These are phyloP conservation scores for Tachina fera DNA, from an alignment of 2,888 invertebrate genomes.

Conservation along the genomic window DNA sequence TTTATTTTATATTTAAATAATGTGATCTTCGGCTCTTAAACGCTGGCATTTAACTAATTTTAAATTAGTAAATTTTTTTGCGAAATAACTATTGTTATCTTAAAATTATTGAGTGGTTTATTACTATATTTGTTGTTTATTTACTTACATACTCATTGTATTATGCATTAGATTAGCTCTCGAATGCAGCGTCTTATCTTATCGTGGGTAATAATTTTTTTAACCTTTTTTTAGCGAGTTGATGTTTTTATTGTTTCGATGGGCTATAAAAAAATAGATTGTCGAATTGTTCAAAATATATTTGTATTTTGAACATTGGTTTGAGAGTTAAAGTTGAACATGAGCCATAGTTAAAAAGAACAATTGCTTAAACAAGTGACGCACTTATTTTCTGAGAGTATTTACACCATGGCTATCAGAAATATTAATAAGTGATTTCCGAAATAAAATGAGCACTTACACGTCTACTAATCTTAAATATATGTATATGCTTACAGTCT, in stretches of 20 bases:
- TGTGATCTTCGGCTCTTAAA: not conserved
- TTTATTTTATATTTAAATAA: not conserved
- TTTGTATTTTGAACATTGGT: no score
- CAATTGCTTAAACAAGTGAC: no score
- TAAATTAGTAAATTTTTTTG: not conserved
- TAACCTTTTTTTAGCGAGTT: not conserved
- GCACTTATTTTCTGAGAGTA: no score
- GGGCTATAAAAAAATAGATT: no score
- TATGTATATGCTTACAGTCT: no score
- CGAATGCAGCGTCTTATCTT: not conserved
- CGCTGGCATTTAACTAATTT: conserved; percentile 32
- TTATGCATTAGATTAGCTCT: not conserved
- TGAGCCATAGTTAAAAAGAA: no score
- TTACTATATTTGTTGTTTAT: conserved; percentile 1
- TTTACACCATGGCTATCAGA: no score
- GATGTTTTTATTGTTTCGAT: not conserved
- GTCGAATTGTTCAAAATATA: no score
- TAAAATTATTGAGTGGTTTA: not conserved
- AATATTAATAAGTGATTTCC: no score
- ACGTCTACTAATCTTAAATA: no score
- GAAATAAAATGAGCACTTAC: no score
- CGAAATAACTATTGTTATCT: not conserved
- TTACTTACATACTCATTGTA: not conserved
- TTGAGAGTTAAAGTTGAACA: no score
- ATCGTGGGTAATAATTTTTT: not conserved